phyloP scores from a whole-genome alignment of 2,797 vertebrate species.

The Psittacula echo region DNA sequence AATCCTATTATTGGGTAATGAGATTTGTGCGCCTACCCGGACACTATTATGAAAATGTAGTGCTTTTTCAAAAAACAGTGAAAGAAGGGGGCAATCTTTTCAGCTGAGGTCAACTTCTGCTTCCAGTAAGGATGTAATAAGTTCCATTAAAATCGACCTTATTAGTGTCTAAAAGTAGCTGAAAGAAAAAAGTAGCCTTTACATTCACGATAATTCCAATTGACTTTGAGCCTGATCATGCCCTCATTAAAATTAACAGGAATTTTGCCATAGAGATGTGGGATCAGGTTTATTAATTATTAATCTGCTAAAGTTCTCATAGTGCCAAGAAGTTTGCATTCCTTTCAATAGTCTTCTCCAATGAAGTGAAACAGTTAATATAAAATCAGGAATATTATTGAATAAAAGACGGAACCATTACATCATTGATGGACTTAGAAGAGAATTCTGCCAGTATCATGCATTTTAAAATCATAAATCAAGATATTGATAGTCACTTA shows the following conservation, averaged over 20 bases:
- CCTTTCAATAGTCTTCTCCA: not conserved
- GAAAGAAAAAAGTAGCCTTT: conserved; percentile 57
- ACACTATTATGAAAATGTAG: conserved; percentile 73
- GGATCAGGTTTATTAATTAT: conserved; percentile 11
- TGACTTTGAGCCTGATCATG: conserved; percentile 10
- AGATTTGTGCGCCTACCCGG: conserved; percentile 71
- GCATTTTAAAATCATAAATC: not conserved
- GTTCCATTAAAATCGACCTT: conserved; percentile 68
- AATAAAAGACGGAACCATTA: not conserved
- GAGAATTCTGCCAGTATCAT: not conserved
- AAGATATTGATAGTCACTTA: not conserved
- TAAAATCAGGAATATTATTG: not conserved
- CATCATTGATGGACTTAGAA: not conserved
- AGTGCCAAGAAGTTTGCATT: not conserved
- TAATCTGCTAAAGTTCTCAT: not conserved
- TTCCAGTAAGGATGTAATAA: conserved; percentile 68
- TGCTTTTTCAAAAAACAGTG: conserved; percentile 64
- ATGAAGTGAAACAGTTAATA: not conserved
- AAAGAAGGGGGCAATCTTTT: conserved; percentile 56
- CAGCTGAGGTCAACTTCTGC: conserved; percentile 67
- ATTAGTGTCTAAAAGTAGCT: conserved; percentile 50
- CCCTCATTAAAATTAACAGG: not conserved
- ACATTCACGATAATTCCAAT: conserved; percentile 36
- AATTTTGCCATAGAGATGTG: not conserved
- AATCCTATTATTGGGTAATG: conserved; percentile 80